A percentile compares a stretch with the other conserved stretches of the same genome.
These are phyloP conservation scores for Acanthopagrus latus DNA, from an alignment of 2,797 vertebrate species.

Conservation along the genomic window DNA sequence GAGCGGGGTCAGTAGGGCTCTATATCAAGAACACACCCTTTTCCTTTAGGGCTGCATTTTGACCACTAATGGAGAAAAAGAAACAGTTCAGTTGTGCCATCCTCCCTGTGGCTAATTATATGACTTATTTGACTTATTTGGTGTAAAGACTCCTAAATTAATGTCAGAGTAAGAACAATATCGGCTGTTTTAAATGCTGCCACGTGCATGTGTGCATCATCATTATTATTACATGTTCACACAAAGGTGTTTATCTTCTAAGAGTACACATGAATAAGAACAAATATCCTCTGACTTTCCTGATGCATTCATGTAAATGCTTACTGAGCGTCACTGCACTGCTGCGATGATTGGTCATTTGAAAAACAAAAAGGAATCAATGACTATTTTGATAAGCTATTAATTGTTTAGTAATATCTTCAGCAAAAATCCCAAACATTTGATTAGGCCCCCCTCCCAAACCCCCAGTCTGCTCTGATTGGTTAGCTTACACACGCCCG, in stretches of 20 bases:
- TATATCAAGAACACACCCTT: constrained; percentile 56
- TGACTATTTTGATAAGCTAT: neutral
- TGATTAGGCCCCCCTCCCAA: no score
- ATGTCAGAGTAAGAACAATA: neutral
- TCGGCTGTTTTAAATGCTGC: neutral
- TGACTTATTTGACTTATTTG: neutral
- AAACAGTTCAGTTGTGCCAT: neutral
- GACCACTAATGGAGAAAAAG: neutral
- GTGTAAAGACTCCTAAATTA: neutral
- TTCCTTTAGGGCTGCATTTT: constrained; percentile 14
- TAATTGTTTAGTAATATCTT: neutral
- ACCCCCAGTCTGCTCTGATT: no score
- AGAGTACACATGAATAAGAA: no score
- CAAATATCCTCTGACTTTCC: no score
- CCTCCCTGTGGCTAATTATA: no score
- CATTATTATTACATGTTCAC: neutral
- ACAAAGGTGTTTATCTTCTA: neutral
- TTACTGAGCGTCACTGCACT: neutral
- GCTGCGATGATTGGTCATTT: neutral
- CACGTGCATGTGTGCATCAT: neutral
- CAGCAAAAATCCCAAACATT: neutral
- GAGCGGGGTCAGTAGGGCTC: constrained; percentile 50
- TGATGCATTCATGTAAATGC: no score
- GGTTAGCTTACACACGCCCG: no score
- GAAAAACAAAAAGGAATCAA: neutral